phyloP scores from a whole-genome alignment of 2,113 vertebrate species.

The Eclectus roratus region DNA sequence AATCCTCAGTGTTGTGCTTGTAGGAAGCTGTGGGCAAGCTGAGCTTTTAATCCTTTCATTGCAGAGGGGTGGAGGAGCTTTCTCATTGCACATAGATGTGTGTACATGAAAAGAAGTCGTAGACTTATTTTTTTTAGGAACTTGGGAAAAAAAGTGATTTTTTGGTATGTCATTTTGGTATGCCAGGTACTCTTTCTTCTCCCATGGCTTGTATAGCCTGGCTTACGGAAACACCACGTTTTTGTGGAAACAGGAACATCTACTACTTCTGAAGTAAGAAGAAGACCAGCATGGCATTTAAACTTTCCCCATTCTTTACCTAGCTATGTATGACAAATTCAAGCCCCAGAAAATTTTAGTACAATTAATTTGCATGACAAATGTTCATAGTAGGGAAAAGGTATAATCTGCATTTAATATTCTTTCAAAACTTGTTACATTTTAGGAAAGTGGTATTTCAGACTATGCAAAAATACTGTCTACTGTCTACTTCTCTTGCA shows the following conservation, averaged over 20 bases:
- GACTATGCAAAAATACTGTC: not conserved
- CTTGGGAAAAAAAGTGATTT: not conserved
- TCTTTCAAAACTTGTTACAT: not conserved
- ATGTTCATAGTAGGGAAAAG: not conserved
- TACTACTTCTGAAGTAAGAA: not conserved
- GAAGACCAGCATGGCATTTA: not conserved
- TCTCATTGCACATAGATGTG: not conserved
- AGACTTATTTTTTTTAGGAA: not conserved
- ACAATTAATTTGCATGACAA: not conserved
- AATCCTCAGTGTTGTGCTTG: not conserved
- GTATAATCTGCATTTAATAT: not conserved
- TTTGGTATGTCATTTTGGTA: not conserved
- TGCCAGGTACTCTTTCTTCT: not conserved
- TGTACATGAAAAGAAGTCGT: not conserved
- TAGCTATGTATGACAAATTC: not conserved
- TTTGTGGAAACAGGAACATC: not conserved
- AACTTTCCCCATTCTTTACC: not conserved
- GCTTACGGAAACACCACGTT: not conserved
- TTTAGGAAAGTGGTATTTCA: not conserved
- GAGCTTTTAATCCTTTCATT: not conserved
- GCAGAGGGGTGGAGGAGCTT: not conserved
- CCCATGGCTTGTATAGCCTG: not conserved
- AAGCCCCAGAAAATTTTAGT: not conserved
- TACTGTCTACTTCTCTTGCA: not conserved
- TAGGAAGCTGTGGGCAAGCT: not conserved